Percentiles rank a stretch among this genome's conserved stretches.
phyloP scores from a whole-genome alignment of 2,888 invertebrate genomes.

The Drosophila meridionalis region DNA sequence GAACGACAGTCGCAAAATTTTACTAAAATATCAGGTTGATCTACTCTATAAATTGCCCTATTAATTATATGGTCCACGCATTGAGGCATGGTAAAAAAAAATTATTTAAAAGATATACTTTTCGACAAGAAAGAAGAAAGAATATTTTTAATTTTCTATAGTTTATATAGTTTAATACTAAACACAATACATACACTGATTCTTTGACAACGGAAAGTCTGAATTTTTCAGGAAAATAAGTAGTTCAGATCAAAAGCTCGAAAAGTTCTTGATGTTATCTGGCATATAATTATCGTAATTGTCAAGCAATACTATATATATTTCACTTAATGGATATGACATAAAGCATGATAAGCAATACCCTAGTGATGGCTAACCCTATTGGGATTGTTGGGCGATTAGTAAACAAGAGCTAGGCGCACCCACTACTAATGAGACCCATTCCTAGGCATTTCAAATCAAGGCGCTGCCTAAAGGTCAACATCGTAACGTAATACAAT shows the following conservation, averaged over 20 bases:
- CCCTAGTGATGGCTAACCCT: background rate
- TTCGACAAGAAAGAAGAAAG: too few species aligned
- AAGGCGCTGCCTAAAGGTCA: constrained; percentile 5
- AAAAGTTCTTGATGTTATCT: constrained; percentile 2
- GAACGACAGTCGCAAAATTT: too few species aligned
- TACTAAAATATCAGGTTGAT: too few species aligned
- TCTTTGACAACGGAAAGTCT: background rate
- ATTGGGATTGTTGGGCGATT: background rate
- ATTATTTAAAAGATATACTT: too few species aligned
- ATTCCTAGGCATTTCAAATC: background rate
- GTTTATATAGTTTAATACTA: background rate
- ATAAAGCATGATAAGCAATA: background rate
- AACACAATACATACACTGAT: background rate
- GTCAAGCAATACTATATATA: background rate
- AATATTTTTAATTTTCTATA: background rate
- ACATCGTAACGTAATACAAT: background rate
- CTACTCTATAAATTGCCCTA: too few species aligned
- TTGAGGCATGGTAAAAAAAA: too few species aligned
- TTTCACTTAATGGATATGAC: background rate
- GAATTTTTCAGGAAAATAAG: background rate
- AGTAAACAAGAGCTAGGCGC: background rate
- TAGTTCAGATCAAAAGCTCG: background rate
- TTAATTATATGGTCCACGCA: too few species aligned
- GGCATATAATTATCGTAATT: background rate
- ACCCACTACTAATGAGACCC: background rate